These are phyloP conservation scores for Sphaerophoria rueppellii DNA, from an alignment of 2,888 invertebrate species.

Conservation along the genomic window DNA sequence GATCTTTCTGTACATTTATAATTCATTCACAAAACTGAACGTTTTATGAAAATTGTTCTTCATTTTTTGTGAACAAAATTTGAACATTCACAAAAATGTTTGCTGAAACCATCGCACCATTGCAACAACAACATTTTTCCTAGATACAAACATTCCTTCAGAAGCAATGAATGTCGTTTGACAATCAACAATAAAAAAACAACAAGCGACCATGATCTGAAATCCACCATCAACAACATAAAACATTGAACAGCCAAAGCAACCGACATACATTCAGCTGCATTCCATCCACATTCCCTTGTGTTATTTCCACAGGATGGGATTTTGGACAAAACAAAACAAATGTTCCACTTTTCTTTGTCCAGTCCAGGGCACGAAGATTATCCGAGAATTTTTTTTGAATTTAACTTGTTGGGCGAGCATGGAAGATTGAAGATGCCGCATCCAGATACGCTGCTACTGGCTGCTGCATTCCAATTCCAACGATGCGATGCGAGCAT, in stretches of 20 bases:
- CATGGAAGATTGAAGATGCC: constrained; percentile 72
- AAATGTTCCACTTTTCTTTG: constrained; percentile 13
- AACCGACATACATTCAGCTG: background rate
- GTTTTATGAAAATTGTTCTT: too few relatives aligned
- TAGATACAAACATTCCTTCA: background rate
- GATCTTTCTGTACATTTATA: too few relatives aligned
- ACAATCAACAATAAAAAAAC: background rate
- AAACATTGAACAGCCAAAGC: background rate
- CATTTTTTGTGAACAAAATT: too few relatives aligned
- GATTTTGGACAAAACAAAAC: constrained; percentile 21
- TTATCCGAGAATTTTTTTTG: constrained; percentile 75
- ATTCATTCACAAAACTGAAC: too few relatives aligned
- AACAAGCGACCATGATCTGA: background rate
- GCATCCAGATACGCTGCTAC: constrained; percentile 43
- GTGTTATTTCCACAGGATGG: constrained; percentile 1
- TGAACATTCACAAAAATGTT: too few relatives aligned
- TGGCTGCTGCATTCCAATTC: constrained; percentile 31
- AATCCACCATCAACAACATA: background rate
- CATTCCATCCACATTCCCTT: constrained; percentile 19
- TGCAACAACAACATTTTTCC: background rate
- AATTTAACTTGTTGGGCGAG: constrained; percentile 75
- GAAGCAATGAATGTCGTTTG: background rate
- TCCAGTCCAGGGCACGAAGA: constrained; percentile 50
- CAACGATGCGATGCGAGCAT: constrained; percentile 47
- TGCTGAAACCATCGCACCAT: too few relatives aligned